A percentile compares a stretch with the other conserved stretches of the same genome.
Conservation (phyloP, 1,140 invertebrate genomes). For the Cyphomyrmex costatus region DNA sequence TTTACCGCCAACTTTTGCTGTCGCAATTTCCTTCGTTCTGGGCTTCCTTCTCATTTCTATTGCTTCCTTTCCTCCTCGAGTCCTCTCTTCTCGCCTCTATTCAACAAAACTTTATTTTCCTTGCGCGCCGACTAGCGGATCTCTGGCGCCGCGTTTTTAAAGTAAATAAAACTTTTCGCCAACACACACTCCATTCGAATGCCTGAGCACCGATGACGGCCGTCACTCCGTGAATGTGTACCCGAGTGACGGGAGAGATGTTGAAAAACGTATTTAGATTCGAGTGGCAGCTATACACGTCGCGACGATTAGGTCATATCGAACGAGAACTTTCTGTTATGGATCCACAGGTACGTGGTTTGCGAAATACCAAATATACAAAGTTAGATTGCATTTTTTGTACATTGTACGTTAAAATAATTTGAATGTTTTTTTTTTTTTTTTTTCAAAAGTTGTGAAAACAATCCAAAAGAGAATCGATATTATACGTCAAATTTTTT, state of each 20-base stretch:
- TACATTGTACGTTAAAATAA: not conserved
- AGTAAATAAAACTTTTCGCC: conserved; percentile 75
- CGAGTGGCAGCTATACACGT: conserved; percentile 50
- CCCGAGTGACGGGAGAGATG: conserved; percentile 43
- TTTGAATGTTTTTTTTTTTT: not conserved
- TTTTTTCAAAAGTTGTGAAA: not conserved
- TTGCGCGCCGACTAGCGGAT: conserved; percentile 63
- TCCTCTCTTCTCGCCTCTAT: conserved; percentile 31
- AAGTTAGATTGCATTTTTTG: not conserved
- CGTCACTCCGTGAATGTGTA: conserved; percentile 57
- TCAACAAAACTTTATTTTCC: conserved; percentile 73
- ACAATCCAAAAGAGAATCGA: not conserved
- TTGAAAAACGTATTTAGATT: conserved; percentile 62
- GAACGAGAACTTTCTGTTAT: conserved; percentile 46
- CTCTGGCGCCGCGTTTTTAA: conserved; percentile 75
- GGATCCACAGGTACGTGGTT: not conserved
- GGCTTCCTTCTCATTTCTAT: conserved; percentile 50
- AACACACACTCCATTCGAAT: conserved; percentile 64
- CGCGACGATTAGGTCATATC: conserved; percentile 50
- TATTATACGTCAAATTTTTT: not conserved
- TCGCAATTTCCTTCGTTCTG: not conserved
- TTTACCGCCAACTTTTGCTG: conserved; percentile 35
- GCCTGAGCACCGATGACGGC: conserved; percentile 65
- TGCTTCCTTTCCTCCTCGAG: conserved; percentile 7
- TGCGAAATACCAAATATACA: not conserved